These are phyloP conservation scores for Heteronetta atricapilla DNA, from an alignment of 2,113 vertebrate genomes.

Conservation along the genomic window DNA sequence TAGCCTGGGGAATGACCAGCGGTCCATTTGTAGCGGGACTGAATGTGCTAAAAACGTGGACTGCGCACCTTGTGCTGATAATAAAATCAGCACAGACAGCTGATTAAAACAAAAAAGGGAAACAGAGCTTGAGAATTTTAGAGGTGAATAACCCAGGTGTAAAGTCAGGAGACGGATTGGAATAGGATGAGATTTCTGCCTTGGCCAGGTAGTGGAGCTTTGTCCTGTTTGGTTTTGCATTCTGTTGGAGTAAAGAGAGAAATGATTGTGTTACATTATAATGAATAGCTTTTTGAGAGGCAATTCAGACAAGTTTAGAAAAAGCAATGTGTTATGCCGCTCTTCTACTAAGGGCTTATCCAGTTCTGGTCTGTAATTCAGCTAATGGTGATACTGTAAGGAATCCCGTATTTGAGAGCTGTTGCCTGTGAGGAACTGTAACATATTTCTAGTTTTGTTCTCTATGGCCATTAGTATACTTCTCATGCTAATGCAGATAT, in stretches of 20 bases:
- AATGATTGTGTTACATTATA: neutral
- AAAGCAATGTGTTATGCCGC: neutral
- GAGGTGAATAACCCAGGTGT: neutral
- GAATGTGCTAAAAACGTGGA: neutral
- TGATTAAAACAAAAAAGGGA: neutral
- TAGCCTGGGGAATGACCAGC: neutral
- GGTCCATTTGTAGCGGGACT: neutral
- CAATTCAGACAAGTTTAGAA: neutral
- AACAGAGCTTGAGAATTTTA: neutral
- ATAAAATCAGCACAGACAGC: neutral
- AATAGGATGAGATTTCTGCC: neutral
- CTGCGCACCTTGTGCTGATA: neutral
- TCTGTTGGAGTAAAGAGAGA: neutral
- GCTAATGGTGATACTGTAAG: neutral
- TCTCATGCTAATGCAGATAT: neutral
- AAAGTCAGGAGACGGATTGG: neutral
- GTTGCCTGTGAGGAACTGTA: neutral
- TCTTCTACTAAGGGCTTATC: neutral
- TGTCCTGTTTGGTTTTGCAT: neutral
- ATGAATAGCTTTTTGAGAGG: neutral
- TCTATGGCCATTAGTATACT: neutral
- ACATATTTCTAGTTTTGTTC: neutral
- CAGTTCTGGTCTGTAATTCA: neutral
- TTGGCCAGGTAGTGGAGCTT: neutral
- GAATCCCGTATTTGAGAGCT: neutral